Base-by-base conservation (phyloP, 2,888 invertebrate genomes). In the Caenorhabditis macrosperma region DNA sequence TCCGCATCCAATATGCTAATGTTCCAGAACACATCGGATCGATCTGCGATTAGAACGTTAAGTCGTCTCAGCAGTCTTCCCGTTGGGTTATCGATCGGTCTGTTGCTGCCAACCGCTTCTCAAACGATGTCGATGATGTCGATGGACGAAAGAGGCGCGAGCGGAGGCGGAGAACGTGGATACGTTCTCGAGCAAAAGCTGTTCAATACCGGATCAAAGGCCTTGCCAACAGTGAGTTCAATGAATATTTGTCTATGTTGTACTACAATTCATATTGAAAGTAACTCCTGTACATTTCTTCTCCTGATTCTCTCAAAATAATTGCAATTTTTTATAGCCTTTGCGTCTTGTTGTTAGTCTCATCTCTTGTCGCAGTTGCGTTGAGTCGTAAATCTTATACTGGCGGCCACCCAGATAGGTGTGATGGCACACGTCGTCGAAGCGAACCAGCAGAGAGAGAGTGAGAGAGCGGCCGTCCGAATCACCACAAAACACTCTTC, bases 181-280 rank as follows among this genome's bases (percentile, higher is more conserved):
- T 55, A 38, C 30, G 52, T 50, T 17, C 64, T 81, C 28, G 83
- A 85, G 50, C 81, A 81, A 55, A 74, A 81, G 59, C 68, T 78
- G 17, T 84, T 84, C 71, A 84, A 84, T 38, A 81, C 76, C 6
- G 81, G 82, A 50, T 68, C 59, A 24, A 79, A 78, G 44, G 75
- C 74, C 0, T 71, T 82, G 41, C 84, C 84, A 1, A 74, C 76
- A 12, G 84, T 84, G 17, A 78, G 84, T 84, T 26, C 4, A n/a
- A n/a, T n/a, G n/a, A n/a, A n/a, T n/a, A n/a, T n/a, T n/a, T n/a
- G n/a, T n/a, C n/a, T n/a, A n/a, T n/a, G n/a, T n/a, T n/a, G n/a
- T n/a, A n/a, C n/a, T 64, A 20, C 4, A 28, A 26, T 26, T 52
- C 52, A 7, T 1, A n/a, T 26, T 9, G 26, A 52, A 12, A n/a